Evolutionary conservation across 2,888 invertebrate genomes (phyloP).

Genomic region (Lycia hirtaria): DNA sequence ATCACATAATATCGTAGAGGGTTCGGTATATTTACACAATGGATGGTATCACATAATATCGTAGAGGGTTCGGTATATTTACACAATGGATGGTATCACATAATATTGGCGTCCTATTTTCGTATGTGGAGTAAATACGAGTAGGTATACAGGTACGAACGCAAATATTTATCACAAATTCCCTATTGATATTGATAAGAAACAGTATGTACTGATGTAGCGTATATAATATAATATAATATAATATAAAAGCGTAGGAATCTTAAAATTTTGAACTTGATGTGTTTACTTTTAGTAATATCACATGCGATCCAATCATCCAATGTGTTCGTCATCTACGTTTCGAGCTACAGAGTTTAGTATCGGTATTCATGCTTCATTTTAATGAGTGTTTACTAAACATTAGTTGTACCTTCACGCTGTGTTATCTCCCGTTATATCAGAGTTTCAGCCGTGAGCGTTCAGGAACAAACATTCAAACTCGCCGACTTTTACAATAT

Average conservation of each 20-base stretch:
- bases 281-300: no score
- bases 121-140: background rate
- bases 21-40: conserved; percentile 2
- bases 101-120: background rate
- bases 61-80: conserved; percentile 5
- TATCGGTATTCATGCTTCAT: no score
- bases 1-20: conserved; percentile 4
- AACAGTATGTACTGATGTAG: no score
- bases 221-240: no score
- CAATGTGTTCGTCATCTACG: no score
- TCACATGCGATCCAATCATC: no score
- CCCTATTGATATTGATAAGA: conserved; percentile 7
- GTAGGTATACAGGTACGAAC: conserved; percentile 2
- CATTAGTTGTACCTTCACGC: conserved; percentile 1
- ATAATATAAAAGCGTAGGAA: no score
- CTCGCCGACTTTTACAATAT: background rate
- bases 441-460: conserved; percentile 4
- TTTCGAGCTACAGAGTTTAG: no score
- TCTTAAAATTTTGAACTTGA: no score
- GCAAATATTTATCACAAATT: no score
- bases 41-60: conserved; percentile 1
- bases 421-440: background rate
- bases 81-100: background rate
- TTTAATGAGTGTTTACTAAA: no score
- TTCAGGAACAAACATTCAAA: conserved; percentile 9